phyloP scores from a whole-genome alignment of 2,888 invertebrate genomes.

The Nephrotoma flavescens region DNA sequence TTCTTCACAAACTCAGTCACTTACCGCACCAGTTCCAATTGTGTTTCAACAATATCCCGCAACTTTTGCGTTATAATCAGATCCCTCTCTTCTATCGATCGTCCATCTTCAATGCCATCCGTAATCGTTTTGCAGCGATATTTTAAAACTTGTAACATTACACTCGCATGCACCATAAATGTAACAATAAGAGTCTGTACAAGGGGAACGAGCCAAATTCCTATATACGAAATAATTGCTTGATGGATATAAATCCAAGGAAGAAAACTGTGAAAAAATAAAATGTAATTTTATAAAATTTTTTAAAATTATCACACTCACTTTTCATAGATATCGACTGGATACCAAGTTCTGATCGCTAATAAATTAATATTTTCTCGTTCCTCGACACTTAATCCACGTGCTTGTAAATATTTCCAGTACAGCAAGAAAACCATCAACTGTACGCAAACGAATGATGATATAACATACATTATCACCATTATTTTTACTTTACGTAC shows the following conservation, averaged over 20 bases:
- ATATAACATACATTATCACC: not conserved
- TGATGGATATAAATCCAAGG: not conserved
- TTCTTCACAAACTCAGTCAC: not conserved
- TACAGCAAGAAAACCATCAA: not conserved
- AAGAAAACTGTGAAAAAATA: not conserved
- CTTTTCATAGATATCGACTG: not conserved
- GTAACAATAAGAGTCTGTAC: not conserved
- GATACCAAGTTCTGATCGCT: not conserved
- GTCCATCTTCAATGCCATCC: not conserved
- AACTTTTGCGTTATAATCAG: not conserved
- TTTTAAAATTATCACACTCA: not conserved
- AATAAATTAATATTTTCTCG: not conserved
- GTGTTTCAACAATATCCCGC: not conserved
- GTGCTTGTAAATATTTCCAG: not conserved
- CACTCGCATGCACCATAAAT: not conserved
- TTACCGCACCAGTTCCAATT: not conserved
- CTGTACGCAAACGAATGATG: not conserved
- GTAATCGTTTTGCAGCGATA: not conserved
- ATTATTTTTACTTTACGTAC: not conserved
- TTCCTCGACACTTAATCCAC: not conserved
- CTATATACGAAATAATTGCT: not conserved
- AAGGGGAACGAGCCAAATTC: not conserved
- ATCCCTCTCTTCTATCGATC: not conserved
- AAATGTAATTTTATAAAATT: no score
- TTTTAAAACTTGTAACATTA: not conserved